phyloP scores from a whole-genome alignment of 2,888 invertebrate species.

The Ornithoptera priamus region DNA sequence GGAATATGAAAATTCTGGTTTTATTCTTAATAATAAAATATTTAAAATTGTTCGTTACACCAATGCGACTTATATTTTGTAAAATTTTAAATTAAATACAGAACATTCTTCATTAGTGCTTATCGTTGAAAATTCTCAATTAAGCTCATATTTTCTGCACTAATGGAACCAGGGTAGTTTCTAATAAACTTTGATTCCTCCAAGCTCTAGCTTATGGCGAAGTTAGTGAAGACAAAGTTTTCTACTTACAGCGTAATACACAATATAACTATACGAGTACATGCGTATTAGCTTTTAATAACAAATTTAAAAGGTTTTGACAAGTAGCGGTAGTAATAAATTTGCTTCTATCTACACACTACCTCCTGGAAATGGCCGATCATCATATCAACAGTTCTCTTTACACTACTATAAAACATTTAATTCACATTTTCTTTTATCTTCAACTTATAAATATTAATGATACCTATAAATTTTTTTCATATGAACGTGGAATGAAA shows the following conservation, averaged over 20 bases:
- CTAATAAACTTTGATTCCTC: conserved; percentile 21
- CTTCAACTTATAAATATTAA: too few relatives aligned
- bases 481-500: too few relatives aligned
- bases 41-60: too few relatives aligned
- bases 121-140: conserved; percentile 7
- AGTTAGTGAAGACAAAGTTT: conserved; percentile 13
- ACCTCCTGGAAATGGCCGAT: not conserved
- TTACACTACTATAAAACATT: too few relatives aligned
- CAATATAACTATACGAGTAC: not conserved
- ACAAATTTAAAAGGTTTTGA: not conserved
- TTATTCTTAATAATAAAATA: too few relatives aligned
- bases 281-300: not conserved
- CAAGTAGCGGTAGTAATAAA: not conserved
- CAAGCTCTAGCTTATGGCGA: conserved; percentile 6
- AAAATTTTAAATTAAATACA: not conserved
- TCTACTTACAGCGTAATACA: conserved; percentile 12
- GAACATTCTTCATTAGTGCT: not conserved
- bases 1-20: too few relatives aligned
- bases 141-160: conserved; percentile 14
- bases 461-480: too few relatives aligned
- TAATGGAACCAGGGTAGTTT: conserved; percentile 17
- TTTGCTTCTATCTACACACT: not conserved
- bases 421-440: too few relatives aligned
- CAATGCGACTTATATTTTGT: too few relatives aligned
- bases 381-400: too few relatives aligned